A percentile compares a stretch with the other conserved stretches of the same genome.
phyloP scores from a whole-genome alignment of 2,797 vertebrate genomes.

The Melanotaenia boesemani region DNA sequence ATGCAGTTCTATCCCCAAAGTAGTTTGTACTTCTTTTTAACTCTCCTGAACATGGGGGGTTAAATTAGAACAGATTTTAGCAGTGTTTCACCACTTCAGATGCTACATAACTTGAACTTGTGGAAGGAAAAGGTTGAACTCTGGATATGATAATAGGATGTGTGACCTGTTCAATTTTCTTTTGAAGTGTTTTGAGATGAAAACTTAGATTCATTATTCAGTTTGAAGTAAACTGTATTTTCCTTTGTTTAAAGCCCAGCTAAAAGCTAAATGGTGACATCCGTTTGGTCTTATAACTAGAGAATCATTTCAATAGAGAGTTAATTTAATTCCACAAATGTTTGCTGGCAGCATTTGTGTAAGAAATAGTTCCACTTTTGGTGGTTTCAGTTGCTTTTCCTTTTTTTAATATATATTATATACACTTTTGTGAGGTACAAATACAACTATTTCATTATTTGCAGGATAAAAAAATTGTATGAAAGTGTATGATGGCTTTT shows the following conservation, averaged over 20 bases:
- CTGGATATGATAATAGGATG: conserved; percentile 11
- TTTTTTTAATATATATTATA: conserved; percentile 10
- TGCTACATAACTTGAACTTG: conserved; percentile 34
- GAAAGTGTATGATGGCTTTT: conserved; percentile 4
- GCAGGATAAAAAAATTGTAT: conserved; percentile 10
- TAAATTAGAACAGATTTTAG: conserved; percentile 22
- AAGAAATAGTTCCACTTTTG: background rate
- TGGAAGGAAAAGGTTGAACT: conserved; percentile 24
- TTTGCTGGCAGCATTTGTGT: conserved; percentile 14
- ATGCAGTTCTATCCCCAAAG: conserved; percentile 29
- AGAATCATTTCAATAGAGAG: conserved; percentile 15
- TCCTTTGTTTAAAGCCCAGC: conserved; percentile 12
- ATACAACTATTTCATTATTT: conserved; percentile 12
- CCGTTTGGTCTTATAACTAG: conserved; percentile 8
- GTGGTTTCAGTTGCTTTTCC: conserved; percentile 17
- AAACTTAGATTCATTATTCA: conserved; percentile 25
- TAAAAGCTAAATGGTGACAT: conserved; percentile 35
- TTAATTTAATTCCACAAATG: background rate
- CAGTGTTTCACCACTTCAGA: conserved; percentile 26
- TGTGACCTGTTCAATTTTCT: conserved; percentile 18
- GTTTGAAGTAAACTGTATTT: conserved; percentile 22
- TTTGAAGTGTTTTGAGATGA: conserved; percentile 25
- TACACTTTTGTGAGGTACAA: conserved; percentile 20
- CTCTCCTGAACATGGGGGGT: conserved; percentile 38
- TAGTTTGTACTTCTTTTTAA: conserved; percentile 53